Base-by-base conservation (phyloP, 1,140 invertebrate genomes). In the Listronotus bonariensis region DNA sequence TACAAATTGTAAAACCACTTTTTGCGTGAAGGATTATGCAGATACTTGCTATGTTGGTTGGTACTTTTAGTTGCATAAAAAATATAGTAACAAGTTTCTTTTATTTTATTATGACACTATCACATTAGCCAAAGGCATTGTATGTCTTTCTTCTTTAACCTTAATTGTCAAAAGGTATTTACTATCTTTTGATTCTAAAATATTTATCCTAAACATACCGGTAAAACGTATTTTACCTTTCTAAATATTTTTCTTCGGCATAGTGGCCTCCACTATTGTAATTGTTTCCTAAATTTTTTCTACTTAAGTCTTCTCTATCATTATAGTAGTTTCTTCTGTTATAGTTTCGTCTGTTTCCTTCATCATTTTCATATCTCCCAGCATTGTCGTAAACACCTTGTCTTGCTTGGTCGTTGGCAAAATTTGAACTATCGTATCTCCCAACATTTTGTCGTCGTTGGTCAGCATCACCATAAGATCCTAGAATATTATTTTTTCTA, bases 291-390 rank as follows among this genome's bases (percentile, higher is more conserved):
- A 78, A 75, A 65, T 80, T 79, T 43, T 78, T 70, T 52, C 78
- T 78, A 9, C 75, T 80, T 51, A 77, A 68, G 17, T 78, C 76
- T 55, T 79, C 79, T 6, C 77, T 78, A 52, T 83, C 80, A 57
- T 85, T 80, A 52, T 82, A 79, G 70, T 84, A 82, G 45, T 81
- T 79, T 58, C 83, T 82, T 46, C 80, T 80, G 31, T 81, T 80
- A 65, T 84, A 82, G 58, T 82, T 80, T 56, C 78, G 79, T 65
- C 80, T 76, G n/a, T 79, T 79, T 10, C 72, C 74, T 31, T 78
- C 74, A 63, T 81, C 80, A 20, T 78, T 73, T 12, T 81, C 80
- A 18, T 80, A 78, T 40, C 81, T 81, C 17, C 79, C 79, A 57
- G 81, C 74, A 58, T 80, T 80, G 58, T 84, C 81, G 43, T 83